Conservation (phyloP, 2,797 vertebrate species). For the Onychomys torridus region DNA sequence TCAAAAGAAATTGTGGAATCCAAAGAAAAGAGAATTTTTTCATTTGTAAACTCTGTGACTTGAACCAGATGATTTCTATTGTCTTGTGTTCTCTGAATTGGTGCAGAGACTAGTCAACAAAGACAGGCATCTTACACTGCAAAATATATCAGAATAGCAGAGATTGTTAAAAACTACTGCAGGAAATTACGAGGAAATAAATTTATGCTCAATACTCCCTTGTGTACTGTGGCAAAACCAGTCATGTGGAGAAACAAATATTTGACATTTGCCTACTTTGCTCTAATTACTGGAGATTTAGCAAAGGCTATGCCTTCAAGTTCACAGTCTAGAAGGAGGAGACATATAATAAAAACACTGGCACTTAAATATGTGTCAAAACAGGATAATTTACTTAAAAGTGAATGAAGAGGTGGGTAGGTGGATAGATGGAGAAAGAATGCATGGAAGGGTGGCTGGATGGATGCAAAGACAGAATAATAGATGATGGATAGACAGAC, state of each 20-base stretch:
- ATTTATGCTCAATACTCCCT: neutral
- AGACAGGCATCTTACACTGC: neutral
- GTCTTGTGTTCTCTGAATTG: slow-evolving; percentile 42
- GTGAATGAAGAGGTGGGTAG: neutral
- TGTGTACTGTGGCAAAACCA: neutral
- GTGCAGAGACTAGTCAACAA: neutral
- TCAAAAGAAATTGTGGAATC: neutral
- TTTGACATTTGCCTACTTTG: neutral
- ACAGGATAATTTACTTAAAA: slow-evolving; percentile 14
- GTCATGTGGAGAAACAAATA: neutral
- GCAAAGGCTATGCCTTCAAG: neutral
- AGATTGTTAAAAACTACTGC: slow-evolving; percentile 37
- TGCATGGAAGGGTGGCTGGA: neutral
- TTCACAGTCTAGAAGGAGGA: slow-evolving; percentile 12
- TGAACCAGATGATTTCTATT: neutral
- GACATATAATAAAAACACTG: neutral
- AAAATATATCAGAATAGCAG: slow-evolving; percentile 21
- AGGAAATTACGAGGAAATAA: neutral
- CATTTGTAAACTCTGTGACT: slow-evolving; percentile 35
- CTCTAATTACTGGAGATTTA: neutral
- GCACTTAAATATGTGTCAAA: neutral
- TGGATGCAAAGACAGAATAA: neutral
- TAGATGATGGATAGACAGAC: neutral
- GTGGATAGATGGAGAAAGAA: too few species aligned
- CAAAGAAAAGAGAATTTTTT: slow-evolving; percentile 32